Conservation (phyloP, 2,888 invertebrate species). For the Endomychus coccineus region DNA sequence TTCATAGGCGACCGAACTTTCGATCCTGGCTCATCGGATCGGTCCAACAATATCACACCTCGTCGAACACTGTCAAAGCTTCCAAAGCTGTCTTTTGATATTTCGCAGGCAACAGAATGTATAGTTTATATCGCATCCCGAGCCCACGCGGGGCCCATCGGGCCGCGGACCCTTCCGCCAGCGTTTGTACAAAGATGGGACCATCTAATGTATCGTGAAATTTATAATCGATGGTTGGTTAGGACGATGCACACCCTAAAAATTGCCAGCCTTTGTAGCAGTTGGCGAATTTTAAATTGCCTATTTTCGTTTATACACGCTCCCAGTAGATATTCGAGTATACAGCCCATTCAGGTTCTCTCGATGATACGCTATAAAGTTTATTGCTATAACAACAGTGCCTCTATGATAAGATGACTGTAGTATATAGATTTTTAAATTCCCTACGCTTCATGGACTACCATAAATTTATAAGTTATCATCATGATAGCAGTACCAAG, state of each 20-base stretch:
- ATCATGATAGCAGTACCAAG: no score
- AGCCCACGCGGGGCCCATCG: conserved; percentile 2
- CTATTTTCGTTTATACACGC: conserved; percentile 18
- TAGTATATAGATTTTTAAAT: no score
- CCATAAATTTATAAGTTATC: no score
- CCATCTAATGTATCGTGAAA: conserved; percentile 32
- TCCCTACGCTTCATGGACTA: no score
- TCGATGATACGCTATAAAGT: no score
- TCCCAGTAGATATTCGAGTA: no score
- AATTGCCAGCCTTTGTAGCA: conserved; percentile 22
- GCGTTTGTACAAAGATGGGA: conserved; percentile 28
- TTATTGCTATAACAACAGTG: no score
- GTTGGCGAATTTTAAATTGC: conserved; percentile 22
- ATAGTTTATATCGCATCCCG: conserved; percentile 28
- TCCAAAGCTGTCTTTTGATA: conserved; percentile 40
- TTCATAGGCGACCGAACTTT: conserved; percentile 36
- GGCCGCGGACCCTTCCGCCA: background rate
- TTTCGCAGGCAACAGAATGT: conserved; percentile 35
- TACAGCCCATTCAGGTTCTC: no score
- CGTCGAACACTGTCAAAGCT: conserved; percentile 40
- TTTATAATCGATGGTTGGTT: conserved; percentile 28
- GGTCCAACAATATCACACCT: conserved; percentile 41
- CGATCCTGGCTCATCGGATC: conserved; percentile 29
- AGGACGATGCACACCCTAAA: conserved; percentile 17
- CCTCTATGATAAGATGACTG: no score